Evolutionary conservation across 2,888 invertebrate genomes (phyloP), one percentile per base, ranked within the genome.

Genomic region (Tromatobia lineatoria): DNA sequence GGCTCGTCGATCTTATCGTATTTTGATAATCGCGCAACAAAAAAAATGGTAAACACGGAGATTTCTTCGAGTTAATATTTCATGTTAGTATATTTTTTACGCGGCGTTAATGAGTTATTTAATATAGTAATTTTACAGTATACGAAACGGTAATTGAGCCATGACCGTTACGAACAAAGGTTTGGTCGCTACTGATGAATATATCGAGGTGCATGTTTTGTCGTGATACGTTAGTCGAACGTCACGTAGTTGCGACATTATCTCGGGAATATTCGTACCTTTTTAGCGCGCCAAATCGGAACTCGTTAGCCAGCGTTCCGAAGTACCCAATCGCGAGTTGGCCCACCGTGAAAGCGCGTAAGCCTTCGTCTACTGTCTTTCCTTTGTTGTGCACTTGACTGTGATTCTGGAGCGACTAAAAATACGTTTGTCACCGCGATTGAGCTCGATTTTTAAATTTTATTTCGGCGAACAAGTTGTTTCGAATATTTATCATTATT

Each of bases 201-300:
- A 29, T 11, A 52, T 52, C 42, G 13, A 71, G 34, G 8, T 54
- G 54, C 20, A 23, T 45, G 11, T 13, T 38, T n/a, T n/a, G 29
- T 70, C 7, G 8, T 8, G 18, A 13, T 42, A 34, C 20, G 52
- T 52, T 8, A 13, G 18, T 70, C 20, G 54, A 38, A 70, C 18
- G 13, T 69, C n/a, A 34, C 18, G 29, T 25, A 18, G 20, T 20
- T 47, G 11, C 61, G 34, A 61, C 47, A 45, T 29, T n/a, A 4
- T 47, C 20, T 61, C 20, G 10, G 7, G n/a, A 61, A 34, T 74
- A 61, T 74, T 59, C 74, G 47, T 74, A 74, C 61, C 61, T 74
- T 74, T 34, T 29, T 23, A 23, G 73, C 59, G 47, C 74, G 59
- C 29, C 29, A 61, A 74, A 50, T 34, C 7, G 25, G 59, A 45